phyloP scores from a whole-genome alignment of 2,797 vertebrate genomes.

The Arremon brunneinucha region DNA sequence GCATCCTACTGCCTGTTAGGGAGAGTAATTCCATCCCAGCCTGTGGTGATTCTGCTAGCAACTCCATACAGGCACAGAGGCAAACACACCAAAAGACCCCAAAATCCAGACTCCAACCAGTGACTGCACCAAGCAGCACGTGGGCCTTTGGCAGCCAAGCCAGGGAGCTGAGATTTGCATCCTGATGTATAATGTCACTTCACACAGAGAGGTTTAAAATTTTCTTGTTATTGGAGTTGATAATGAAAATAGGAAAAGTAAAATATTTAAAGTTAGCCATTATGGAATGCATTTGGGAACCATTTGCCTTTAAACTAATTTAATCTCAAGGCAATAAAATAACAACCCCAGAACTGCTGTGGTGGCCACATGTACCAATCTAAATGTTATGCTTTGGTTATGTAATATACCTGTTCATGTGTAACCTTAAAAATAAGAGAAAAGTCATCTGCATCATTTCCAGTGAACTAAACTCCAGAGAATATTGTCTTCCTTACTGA shows the following conservation, averaged over 20 bases:
- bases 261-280: neutral
- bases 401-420: neutral
- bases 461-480: neutral
- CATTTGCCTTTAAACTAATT: neutral
- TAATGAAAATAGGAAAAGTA: neutral
- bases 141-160: neutral
- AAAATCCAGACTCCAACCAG: neutral
- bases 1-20: rapidly evolving
- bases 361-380: neutral
- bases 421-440: neutral
- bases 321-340: neutral
- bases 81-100: neutral
- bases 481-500: neutral
- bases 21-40: neutral
- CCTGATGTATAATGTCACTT: neutral
- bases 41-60: rapidly evolving
- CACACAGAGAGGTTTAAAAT: neutral
- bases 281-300: neutral
- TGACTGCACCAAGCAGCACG: neutral
- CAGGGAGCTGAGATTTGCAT: neutral
- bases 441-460: neutral
- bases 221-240: neutral
- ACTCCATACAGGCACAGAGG: neutral
- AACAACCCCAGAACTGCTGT: neutral
- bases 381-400: neutral